Conservation (phyloP, 2,113 vertebrate genomes). For the Leptobrachium ailaonicum region DNA sequence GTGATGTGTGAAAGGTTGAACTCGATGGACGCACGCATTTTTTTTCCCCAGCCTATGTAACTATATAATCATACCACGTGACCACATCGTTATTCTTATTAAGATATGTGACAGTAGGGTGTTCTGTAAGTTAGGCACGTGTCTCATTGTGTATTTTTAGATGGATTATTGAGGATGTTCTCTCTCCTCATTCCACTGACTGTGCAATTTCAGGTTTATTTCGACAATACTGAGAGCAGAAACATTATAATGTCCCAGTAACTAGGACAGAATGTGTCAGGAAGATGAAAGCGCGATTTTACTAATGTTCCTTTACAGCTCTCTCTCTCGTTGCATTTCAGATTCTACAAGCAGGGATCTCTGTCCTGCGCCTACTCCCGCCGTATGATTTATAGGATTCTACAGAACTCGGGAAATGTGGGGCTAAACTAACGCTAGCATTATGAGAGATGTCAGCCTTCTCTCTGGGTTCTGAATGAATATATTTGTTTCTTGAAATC, state of each 20-base stretch:
- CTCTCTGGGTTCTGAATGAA: slow-evolving; percentile 5
- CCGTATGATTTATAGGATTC: slow-evolving; percentile 20
- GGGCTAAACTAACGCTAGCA: background rate
- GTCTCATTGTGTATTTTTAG: background rate
- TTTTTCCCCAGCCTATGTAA: no score
- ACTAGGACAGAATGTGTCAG: slow-evolving; percentile 31
- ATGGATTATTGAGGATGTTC: background rate
- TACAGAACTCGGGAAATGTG: slow-evolving; percentile 16
- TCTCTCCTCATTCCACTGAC: background rate
- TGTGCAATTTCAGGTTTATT: slow-evolving; percentile 5
- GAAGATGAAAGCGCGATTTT: slow-evolving; percentile 29
- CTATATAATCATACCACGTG: no score
- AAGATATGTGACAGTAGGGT: no score
- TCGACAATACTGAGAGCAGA: background rate
- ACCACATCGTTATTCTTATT: no score
- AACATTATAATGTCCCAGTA: slow-evolving; percentile 23
- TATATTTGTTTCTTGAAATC: background rate
- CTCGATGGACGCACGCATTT: no score
- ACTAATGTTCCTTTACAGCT: slow-evolving; percentile 24
- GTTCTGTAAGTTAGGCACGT: no score
- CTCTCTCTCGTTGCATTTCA: background rate
- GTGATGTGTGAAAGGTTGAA: no score
- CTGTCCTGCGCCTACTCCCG: background rate
- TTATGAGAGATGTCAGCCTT: slow-evolving; percentile 1
- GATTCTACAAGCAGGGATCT: background rate